Evolutionary conservation across 35 echinoderm and acorn worm genomes (phyloP).

Genomic region (Apostichopus japonicus): DNA sequence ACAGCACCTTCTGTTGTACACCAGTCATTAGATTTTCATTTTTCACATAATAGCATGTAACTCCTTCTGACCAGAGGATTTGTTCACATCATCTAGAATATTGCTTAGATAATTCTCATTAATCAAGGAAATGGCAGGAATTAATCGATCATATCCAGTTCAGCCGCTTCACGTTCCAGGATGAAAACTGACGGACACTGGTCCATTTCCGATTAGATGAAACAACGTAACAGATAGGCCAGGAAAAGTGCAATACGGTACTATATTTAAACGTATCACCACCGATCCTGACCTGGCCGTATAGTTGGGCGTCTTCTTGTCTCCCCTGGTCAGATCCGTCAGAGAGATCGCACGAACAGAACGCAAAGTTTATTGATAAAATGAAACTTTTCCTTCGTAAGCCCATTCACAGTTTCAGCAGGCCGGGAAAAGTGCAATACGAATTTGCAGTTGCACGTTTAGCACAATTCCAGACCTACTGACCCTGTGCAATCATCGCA

Average conservation of each 20-base stretch:
- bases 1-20: no score
- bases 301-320: slow-evolving; percentile 12
- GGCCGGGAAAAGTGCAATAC: slow-evolving; percentile 68
- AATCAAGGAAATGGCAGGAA: no score
- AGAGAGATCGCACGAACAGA: no score
- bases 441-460: slow-evolving; percentile 10
- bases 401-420: slow-evolving; percentile 22
- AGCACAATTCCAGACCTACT: slow-evolving; percentile 30
- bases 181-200: no score
- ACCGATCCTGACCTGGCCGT: slow-evolving; percentile 45
- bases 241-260: slow-evolving; percentile 64
- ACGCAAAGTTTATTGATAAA: background rate
- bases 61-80: no score
- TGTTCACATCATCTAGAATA: no score
- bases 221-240: slow-evolving; percentile 50
- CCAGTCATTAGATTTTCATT: no score
- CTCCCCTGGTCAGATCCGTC: background rate
- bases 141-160: no score
- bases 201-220: background rate
- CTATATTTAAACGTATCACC: background rate
- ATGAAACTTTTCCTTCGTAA: background rate
- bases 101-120: no score
- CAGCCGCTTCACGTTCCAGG: no score
- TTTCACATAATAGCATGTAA: no score
- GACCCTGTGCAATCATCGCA: background rate